A percentile compares a stretch with the other conserved stretches of the same genome.
These are phyloP conservation scores for Listrodromus nycthemerus DNA, from an alignment of 2,888 invertebrate species.

Conservation along the genomic window DNA sequence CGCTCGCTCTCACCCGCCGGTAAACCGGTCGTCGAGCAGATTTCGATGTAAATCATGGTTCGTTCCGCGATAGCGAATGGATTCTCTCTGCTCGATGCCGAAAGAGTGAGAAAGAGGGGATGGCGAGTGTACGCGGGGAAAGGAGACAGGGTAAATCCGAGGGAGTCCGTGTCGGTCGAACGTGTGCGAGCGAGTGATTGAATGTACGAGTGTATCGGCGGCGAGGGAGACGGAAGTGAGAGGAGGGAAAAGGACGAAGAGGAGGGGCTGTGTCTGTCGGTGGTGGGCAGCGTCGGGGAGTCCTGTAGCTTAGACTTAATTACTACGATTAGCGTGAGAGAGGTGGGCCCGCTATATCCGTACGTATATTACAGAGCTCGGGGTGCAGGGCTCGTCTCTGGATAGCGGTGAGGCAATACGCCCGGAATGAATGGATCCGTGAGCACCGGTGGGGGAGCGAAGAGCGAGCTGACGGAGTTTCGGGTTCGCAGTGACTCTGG, in stretches of 20 bases:
- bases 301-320: conserved; percentile 79
- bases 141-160: not conserved
- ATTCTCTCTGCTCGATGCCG: conserved; percentile 44
- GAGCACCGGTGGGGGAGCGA: conserved; percentile 2
- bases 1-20: conserved; percentile 37
- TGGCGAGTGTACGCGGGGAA: conserved; percentile 18
- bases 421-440: conserved; percentile 25
- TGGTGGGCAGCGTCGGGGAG: conserved; percentile 51
- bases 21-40: conserved; percentile 71
- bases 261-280: conserved; percentile 13
- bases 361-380: conserved; percentile 69
- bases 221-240: conserved; percentile 18
- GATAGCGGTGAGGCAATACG: conserved; percentile 38
- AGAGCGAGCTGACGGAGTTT: conserved; percentile 27
- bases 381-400: conserved; percentile 61
- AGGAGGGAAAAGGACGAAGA: conserved; percentile 21
- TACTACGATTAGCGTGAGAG: conserved; percentile 79
- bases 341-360: conserved; percentile 71
- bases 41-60: conserved; percentile 78
- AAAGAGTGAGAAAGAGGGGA: conserved; percentile 35
- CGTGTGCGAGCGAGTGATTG: conserved; percentile 45
- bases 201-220: conserved; percentile 33
- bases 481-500: conserved; percentile 53
- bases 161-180: not conserved
- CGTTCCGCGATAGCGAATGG: conserved; percentile 71